A percentile compares a stretch with the other conserved stretches of the same genome.
phyloP scores from a whole-genome alignment of 1,140 invertebrate genomes.

The Drosophila orena region DNA sequence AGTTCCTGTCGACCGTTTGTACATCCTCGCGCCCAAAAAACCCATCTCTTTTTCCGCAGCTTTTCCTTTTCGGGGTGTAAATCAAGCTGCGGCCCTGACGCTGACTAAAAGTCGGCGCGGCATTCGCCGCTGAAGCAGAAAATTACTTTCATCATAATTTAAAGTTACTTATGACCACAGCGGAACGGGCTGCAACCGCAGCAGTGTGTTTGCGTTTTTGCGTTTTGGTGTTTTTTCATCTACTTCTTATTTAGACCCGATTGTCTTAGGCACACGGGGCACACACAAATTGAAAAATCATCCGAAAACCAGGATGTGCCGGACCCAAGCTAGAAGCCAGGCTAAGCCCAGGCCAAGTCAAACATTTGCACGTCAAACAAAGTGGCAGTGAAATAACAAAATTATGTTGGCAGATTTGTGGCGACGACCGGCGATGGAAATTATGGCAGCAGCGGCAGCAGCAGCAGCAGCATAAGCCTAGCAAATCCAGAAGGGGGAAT shows the following conservation, averaged over 20 bases:
- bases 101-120: conserved; percentile 37
- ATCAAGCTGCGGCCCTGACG: conserved; percentile 16
- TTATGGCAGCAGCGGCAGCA: conserved; percentile 47
- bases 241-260: neutral
- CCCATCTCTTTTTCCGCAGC: neutral
- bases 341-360: conserved; percentile 51
- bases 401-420: conserved; percentile 83
- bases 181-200: conserved; percentile 31
- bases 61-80: conserved; percentile 8
- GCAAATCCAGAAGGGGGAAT: conserved; percentile 7
- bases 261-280: conserved; percentile 55
- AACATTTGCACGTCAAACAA: conserved; percentile 83
- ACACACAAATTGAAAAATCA: conserved; percentile 80
- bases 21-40: no score
- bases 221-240: neutral
- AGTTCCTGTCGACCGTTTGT: conserved; percentile 11
- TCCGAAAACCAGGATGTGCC: conserved; percentile 61
- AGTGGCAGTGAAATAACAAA: conserved; percentile 83
- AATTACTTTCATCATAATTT: conserved; percentile 84
- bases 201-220: neutral
- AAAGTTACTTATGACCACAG: conserved; percentile 81
- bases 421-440: conserved; percentile 64
- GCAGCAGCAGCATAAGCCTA: conserved; percentile 8
- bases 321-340: neutral
- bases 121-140: conserved; percentile 81